phyloP scores from a whole-genome alignment of 2,797 vertebrate species.

The Acrossocheilus wenchowensis region DNA sequence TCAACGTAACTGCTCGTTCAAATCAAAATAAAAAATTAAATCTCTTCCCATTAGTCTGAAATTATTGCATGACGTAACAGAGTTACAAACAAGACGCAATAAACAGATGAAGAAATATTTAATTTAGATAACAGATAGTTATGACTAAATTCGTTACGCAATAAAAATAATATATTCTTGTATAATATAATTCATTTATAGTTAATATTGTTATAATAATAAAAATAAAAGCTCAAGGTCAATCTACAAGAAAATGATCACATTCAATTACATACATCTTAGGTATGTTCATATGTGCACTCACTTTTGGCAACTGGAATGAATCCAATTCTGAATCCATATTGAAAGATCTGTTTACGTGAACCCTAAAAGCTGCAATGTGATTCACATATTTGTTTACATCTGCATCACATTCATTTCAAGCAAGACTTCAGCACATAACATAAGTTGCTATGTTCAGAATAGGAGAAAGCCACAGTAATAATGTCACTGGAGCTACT shows the following conservation, averaged over 20 bases:
- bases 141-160: no score
- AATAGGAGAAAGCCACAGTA: neutral
- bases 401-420: neutral
- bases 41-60: neutral
- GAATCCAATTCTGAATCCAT: neutral
- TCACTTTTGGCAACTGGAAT: neutral
- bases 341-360: neutral
- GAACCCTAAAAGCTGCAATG: neutral
- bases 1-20: neutral
- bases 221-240: neutral
- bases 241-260: neutral
- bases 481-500: neutral
- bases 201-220: no score
- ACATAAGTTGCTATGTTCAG: neutral
- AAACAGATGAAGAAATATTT: neutral
- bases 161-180: no score
- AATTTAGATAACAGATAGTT: neutral
- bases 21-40: neutral
- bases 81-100: neutral
- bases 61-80: neutral
- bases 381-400: neutral
- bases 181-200: no score
- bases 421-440: neutral
- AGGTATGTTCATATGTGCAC: neutral
- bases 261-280: neutral